Conservation (phyloP, 2,888 invertebrate species). For the Antitype chi region DNA sequence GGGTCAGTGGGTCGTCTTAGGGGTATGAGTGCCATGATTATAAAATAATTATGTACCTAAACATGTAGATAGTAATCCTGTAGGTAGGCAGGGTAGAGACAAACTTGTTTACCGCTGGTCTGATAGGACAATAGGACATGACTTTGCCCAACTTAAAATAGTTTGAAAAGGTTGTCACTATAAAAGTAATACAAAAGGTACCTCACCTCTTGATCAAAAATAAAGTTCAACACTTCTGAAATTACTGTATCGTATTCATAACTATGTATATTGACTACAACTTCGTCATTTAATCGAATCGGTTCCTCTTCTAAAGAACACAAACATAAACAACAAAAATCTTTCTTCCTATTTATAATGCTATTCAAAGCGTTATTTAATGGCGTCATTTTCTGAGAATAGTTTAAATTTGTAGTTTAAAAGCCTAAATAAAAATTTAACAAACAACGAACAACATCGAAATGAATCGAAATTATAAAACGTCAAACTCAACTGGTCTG, state of each 20-base stretch:
- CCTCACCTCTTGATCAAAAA: slow-evolving; percentile 77
- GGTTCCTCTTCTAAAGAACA: slow-evolving; percentile 66
- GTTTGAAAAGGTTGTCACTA: slow-evolving; percentile 3
- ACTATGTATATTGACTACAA: slow-evolving; percentile 69
- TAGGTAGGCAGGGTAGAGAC: no score
- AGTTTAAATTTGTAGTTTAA: not conserved
- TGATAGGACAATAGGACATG: not conserved
- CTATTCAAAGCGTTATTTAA: slow-evolving; percentile 70
- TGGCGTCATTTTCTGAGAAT: slow-evolving; percentile 62
- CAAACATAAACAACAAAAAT: slow-evolving; percentile 81
- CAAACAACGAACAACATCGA: not conserved
- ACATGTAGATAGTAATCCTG: not conserved
- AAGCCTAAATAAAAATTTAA: not conserved
- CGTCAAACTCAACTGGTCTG: not conserved
- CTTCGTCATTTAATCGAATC: slow-evolving; percentile 73
- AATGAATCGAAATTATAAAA: not conserved
- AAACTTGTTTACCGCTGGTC: not conserved
- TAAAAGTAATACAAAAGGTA: not conserved
- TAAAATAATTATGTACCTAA: not conserved
- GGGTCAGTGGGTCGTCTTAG: no score
- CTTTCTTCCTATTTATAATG: slow-evolving; percentile 72
- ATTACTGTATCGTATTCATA: slow-evolving; percentile 69
- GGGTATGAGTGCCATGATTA: not conserved
- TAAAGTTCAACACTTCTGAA: slow-evolving; percentile 72
- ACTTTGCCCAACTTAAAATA: not conserved